Evolutionary conservation across 2,888 invertebrate genomes (phyloP), one percentile per base, ranked within the genome.

Genomic region (Scaptodrosophila latifasciaeformis): DNA sequence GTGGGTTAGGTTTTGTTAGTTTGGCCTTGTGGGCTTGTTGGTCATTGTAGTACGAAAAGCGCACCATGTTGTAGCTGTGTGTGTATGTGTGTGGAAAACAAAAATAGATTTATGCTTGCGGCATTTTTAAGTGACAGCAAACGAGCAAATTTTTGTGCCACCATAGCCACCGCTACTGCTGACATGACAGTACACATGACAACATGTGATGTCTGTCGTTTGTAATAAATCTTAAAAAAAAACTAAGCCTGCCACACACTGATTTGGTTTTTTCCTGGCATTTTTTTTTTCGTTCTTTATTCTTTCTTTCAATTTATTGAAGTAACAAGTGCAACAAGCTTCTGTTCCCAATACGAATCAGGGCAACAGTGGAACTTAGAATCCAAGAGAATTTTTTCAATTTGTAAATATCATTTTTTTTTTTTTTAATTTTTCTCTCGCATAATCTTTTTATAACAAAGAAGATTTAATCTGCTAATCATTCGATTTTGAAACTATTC

Each of bases 21-120:
- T 39, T 35, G 52, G 50, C 49, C 44, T 21, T 27, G 34, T 37
- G 10, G 37, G 37, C 37, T 17, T 9, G 13, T 17, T 17, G 37
- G 35, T 12, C 31, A 31, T 35, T 35, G 35, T 7, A 9, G 47
- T 37, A 24, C 49, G n/a, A n/a, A 31, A 48, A 53, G 53, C 55
- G 55, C 64, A 59, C 60, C 61, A 67, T 52, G 46, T 17, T 17
- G n/a, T n/a, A n/a, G n/a, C n/a, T n/a, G n/a, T n/a, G n/a, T n/a
- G n/a, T n/a, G n/a, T n/a, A n/a, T n/a, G n/a, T n/a, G n/a, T n/a
- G n/a, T 10, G 15, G 17, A 57, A 67, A 74, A 75, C 68, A 70
- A 72, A 76, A 76, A 72, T 69, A 75, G 77, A 75, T 75, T 79
- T 75, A 79, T 79, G 77, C 74, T 75, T 79, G 80, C 77, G 77